Percentiles rank a stretch among this genome's conserved stretches.
Evolutionary conservation across 2,113 vertebrate species (phyloP).

Genomic region (Platysternon megacephalum): DNA sequence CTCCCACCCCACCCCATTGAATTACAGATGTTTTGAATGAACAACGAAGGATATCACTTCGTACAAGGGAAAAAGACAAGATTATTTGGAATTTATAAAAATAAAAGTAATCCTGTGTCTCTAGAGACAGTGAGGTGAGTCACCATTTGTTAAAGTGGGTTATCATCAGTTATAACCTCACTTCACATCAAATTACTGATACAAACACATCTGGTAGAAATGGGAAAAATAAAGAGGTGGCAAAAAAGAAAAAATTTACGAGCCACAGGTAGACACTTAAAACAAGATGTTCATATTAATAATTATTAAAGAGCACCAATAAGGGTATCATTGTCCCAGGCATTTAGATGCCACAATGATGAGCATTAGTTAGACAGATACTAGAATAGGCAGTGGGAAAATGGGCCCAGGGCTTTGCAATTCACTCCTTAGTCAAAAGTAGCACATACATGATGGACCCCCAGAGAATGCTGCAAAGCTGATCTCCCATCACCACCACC

Average conservation of each 20-base stretch:
- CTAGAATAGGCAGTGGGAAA: background rate
- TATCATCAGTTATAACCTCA: background rate
- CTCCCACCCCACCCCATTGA: background rate
- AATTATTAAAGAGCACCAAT: background rate
- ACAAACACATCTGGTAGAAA: background rate
- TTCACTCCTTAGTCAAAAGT: background rate
- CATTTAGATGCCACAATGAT: background rate
- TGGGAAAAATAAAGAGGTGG: background rate
- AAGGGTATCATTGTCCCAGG: background rate
- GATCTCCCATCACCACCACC: background rate
- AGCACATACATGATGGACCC: background rate
- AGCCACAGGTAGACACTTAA: background rate
- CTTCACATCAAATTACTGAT: background rate
- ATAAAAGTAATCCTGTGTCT: background rate
- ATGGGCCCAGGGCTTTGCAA: background rate
- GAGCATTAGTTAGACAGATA: background rate
- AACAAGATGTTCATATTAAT: background rate
- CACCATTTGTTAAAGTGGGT: background rate
- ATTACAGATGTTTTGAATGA: constrained; percentile 48
- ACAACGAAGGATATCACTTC: constrained; percentile 12
- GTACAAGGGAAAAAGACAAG: constrained; percentile 6
- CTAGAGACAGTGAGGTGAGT: background rate
- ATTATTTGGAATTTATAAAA: background rate
- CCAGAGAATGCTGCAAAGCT: background rate
- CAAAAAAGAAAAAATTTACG: background rate